Conservation (phyloP, 1,140 invertebrate species). For the Acromyrmex echinatior region DNA sequence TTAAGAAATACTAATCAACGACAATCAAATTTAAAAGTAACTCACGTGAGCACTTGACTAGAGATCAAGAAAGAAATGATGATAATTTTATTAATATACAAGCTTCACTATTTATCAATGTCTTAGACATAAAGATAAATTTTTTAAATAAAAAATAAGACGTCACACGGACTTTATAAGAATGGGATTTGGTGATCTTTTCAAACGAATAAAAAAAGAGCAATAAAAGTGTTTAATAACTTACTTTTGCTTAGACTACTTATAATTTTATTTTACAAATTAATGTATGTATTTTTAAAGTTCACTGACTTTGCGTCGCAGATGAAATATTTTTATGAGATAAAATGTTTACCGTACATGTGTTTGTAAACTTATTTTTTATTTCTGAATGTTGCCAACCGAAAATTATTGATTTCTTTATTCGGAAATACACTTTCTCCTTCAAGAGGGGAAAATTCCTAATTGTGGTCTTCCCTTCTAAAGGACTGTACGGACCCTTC, state of each 20-base stretch:
- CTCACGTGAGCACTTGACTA: too few species aligned
- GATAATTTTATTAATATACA: neutral
- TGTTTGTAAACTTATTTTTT: neutral
- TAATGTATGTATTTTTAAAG: neutral
- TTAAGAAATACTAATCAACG: slow-evolving; percentile 24
- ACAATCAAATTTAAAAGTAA: neutral
- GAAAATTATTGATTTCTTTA: neutral
- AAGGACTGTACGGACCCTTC: slow-evolving; percentile 16
- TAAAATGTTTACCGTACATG: neutral
- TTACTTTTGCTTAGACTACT: neutral
- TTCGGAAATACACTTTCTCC: slow-evolving; percentile 12
- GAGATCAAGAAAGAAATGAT: neutral
- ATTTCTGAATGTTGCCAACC: neutral
- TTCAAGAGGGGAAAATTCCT: neutral
- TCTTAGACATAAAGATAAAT: neutral
- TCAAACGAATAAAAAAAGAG: neutral
- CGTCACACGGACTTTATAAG: neutral
- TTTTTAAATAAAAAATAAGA: neutral
- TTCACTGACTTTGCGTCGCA: neutral
- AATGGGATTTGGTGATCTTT: neutral
- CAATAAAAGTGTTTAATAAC: neutral
- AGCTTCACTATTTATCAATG: neutral
- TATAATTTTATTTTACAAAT: neutral
- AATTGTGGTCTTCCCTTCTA: neutral
- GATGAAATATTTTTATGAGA: neutral